Conservation (phyloP, 2,113 vertebrate species). For the Aspiorhynchus laticeps region DNA sequence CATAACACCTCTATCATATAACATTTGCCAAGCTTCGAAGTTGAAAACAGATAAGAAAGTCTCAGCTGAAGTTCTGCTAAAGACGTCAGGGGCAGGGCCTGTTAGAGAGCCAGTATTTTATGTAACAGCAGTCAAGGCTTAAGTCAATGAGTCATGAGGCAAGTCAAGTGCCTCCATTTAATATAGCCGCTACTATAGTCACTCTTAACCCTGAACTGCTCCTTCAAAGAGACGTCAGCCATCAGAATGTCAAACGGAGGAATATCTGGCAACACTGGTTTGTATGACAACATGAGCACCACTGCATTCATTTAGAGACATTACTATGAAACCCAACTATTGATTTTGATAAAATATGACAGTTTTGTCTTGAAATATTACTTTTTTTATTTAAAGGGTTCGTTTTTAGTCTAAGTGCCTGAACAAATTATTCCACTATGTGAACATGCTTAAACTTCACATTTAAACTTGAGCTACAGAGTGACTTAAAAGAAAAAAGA, state of each 20-base stretch:
- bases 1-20: slow-evolving; percentile 40
- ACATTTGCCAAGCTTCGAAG: slow-evolving; percentile 27
- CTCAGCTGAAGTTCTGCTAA: slow-evolving; percentile 26
- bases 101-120: slow-evolving; percentile 40
- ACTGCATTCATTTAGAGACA: not conserved
- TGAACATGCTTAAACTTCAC: not conserved
- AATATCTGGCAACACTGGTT: not conserved
- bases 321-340: not conserved
- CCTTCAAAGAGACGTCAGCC: not conserved
- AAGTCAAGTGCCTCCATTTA: slow-evolving; percentile 41
- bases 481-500: not conserved
- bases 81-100: slow-evolving; percentile 36
- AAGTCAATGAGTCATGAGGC: slow-evolving; percentile 50
- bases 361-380: not conserved
- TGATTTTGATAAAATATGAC: not conserved
- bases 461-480: not conserved
- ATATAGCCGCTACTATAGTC: not conserved
- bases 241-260: not conserved
- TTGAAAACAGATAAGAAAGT: slow-evolving; percentile 34
- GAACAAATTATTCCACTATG: not conserved
- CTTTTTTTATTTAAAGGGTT: not conserved
- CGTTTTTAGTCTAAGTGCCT: not conserved
- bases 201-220: not conserved
- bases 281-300: not conserved
- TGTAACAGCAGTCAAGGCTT: slow-evolving; percentile 44